These are phyloP conservation scores for Centropus bengalensis DNA, from an alignment of 2,113 vertebrate genomes.

Conservation along the genomic window DNA sequence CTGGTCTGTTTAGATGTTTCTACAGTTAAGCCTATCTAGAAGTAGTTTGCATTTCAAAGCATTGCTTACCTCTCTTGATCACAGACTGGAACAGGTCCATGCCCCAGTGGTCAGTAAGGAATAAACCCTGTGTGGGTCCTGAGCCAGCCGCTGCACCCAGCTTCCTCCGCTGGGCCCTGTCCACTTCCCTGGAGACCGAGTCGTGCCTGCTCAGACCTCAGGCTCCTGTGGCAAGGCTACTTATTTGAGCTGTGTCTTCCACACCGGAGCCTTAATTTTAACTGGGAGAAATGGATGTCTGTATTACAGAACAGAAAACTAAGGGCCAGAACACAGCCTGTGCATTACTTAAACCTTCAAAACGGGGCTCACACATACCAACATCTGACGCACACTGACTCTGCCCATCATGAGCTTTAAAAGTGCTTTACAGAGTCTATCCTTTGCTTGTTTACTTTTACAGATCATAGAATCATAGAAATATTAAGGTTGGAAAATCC, in stretches of 20 bases:
- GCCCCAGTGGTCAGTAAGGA: neutral
- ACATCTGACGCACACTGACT: neutral
- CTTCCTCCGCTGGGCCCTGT: neutral
- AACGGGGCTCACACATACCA: neutral
- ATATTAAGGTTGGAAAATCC: too few relatives aligned
- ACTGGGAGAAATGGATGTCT: neutral
- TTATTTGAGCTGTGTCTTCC: neutral
- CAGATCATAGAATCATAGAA: neutral
- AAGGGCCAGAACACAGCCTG: neutral
- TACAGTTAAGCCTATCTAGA: neutral
- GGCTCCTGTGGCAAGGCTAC: neutral
- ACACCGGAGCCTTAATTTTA: neutral
- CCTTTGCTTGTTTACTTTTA: neutral
- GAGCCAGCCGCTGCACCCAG: neutral
- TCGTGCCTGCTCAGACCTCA: neutral
- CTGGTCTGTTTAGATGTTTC: neutral
- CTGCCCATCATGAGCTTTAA: neutral
- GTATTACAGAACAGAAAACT: neutral
- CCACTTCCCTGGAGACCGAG: neutral
- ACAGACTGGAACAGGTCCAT: neutral
- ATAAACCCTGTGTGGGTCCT: neutral
- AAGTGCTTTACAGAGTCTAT: neutral
- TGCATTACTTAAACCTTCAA: neutral
- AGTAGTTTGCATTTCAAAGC: conserved; percentile 11
- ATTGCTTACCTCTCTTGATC: neutral